Evolutionary conservation across 1,140 invertebrate species (phyloP), one percentile per base, ranked within the genome.

Genomic region (Acarapis woodi): DNA sequence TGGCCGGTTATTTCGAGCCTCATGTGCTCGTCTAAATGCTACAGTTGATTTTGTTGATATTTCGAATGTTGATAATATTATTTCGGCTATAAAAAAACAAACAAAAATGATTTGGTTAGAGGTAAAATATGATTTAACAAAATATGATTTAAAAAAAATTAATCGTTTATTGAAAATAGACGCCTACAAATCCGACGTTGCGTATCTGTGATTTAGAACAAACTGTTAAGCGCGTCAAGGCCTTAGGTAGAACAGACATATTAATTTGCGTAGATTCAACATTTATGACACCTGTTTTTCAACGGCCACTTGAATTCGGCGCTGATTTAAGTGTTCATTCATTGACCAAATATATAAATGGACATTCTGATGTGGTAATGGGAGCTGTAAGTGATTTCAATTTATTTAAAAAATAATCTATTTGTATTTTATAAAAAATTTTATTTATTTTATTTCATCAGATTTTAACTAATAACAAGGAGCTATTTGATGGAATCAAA

Each of bases 281-380:
- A 4, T 96, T 99, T 53, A 62, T 90, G 37, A 83, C 83, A 4
- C 65, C 82, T n/a, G 93, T 88, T 52, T 76, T 87, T 41, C 85
- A 77, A 70, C 63, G 69, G 42, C 90, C 90, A 3, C 55, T 97
- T 20, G 65, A 70, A 15, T 59, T 90, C 20, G 90, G 90, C 8
- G 87, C 78, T 2, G 87, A 97, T 57, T 63, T 94, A 32, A 70
- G 74, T 1, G 57, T 82, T 44, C 88, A 96, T 58, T 97, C 88
- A 0, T 47, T 90, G 20, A 93, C 87, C 0, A 99, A 97, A 56
- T 97, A 94, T 50, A 85, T 96, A 68, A 96, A 96, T 57, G 90
- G 88, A 0, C 88, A 97, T 55, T 74, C 78, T 1, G 90, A 99
- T 61, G 74, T 93, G 30, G 71, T 97, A 1, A 96, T 97, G 90